phyloP scores from a whole-genome alignment of 2,888 invertebrate species.

The Aspidiotus rigidus region DNA sequence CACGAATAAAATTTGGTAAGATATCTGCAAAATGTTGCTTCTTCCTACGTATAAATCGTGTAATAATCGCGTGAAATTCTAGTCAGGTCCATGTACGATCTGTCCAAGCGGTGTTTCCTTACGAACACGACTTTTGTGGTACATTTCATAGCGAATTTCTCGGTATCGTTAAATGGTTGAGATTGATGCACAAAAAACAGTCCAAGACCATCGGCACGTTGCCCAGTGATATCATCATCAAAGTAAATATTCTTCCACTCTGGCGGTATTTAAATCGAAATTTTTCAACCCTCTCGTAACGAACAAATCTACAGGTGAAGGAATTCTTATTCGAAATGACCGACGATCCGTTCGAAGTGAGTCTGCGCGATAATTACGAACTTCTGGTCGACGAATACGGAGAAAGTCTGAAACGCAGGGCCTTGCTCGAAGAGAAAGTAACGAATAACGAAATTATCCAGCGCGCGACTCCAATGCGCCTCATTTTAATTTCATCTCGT shows the following conservation, averaged over 20 bases:
- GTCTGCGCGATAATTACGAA: conserved; percentile 89
- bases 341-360: conserved; percentile 97
- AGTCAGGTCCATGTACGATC: conserved; percentile 55
- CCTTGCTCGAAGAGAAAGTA: conserved; percentile 80
- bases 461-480: neutral
- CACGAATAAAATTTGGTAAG: conserved; percentile 63
- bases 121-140: conserved; percentile 77
- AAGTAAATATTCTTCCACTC: conserved; percentile 50
- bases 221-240: conserved; percentile 81
- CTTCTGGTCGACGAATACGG: conserved; percentile 88
- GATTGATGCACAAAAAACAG: conserved; percentile 58
- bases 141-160: conserved; percentile 81
- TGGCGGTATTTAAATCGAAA: neutral
- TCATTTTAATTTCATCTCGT: neutral
- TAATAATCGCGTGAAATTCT: conserved; percentile 18
- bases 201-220: conserved; percentile 45
- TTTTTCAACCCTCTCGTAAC: conserved; percentile 7
- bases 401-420: conserved; percentile 80
- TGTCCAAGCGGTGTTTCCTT: conserved; percentile 67
- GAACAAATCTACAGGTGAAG: conserved; percentile 54
- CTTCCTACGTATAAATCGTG: too few relatives aligned
- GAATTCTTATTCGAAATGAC: conserved; percentile 83
- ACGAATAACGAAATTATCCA: neutral
- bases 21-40: too few relatives aligned
- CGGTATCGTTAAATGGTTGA: conserved; percentile 90